Base-by-base conservation (phyloP, 2,797 vertebrate species). In the Hippopotamyrus pictus region DNA sequence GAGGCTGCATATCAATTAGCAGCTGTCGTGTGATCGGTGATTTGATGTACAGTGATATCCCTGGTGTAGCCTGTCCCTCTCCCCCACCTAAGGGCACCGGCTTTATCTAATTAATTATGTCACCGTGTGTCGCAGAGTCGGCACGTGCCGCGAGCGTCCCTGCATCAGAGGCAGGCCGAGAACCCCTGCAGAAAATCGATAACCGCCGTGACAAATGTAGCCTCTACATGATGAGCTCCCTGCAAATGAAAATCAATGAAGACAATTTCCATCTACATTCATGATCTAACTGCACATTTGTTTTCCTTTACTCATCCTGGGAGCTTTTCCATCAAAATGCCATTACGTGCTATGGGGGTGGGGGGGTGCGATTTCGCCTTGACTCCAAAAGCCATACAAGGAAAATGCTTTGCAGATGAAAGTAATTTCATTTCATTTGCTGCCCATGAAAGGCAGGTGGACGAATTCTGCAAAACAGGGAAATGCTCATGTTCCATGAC, bases 211-310 rank as follows among this genome's bases (percentile, higher is more conserved):
- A 94, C 95, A 96, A 96, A 94, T 92, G 92, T 93, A 95, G 94
- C 93, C 91, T 91, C 93, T 90, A 79, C 94, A 93, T 96, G 96
- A 94, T 93, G 92, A 93, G 93, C 92, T 94, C 89, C 93, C 90
- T 92, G 92, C 90, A 92, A 94, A 92, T 91, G 93, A 95, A 96
- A 97, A 98, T 97, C 96, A 95, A 96, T 96, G 96, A 94, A 96
- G 96, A 96, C 92, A 95, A 97, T 96, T 96, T 95, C 93, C 92
- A 95, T 95, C 91, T 94, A 90, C 93, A 94, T 95, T 95, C 92
- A 93, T 91, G 90, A 95, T 94, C 91, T 93, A 89, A 91, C 76
- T 93, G 93, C 90, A 92, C 91, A 94, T 92, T 95, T 89, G 87
- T 94, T 95, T 95, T 91, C 93, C 90, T 73, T 92, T 94, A 95